Evolutionary conservation across 2,888 invertebrate genomes (phyloP).

Genomic region (Clanis bilineata): DNA sequence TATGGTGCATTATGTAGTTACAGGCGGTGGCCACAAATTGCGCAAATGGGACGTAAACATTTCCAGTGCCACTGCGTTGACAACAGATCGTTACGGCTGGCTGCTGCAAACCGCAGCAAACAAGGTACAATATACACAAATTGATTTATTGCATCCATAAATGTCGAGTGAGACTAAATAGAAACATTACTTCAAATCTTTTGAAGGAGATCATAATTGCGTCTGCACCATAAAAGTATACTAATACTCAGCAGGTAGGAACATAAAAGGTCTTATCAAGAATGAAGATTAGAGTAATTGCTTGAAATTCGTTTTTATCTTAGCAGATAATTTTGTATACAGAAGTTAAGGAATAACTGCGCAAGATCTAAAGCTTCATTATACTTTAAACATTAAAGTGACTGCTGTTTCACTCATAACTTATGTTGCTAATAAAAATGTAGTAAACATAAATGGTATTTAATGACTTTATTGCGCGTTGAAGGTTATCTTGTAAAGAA

Average conservation of each 20-base stretch:
- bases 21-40: constrained; percentile 47
- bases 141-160: constrained; percentile 48
- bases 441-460: neutral
- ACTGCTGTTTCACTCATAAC: neutral
- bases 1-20: constrained; percentile 51
- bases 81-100: constrained; percentile 36
- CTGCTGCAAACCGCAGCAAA: constrained; percentile 29
- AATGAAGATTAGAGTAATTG: constrained; percentile 10
- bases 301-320: neutral
- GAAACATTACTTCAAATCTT: constrained; percentile 29
- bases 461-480: neutral
- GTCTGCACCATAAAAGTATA: neutral
- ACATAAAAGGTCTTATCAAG: neutral
- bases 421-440: neutral
- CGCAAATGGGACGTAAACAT: constrained; percentile 56
- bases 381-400: neutral
- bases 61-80: constrained; percentile 41
- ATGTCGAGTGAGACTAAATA: constrained; percentile 27
- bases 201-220: constrained; percentile 8
- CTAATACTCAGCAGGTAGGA: neutral
- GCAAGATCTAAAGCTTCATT: constrained; percentile 11
- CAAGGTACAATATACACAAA: constrained; percentile 29
- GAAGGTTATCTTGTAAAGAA: constrained; percentile 23
- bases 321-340: neutral
- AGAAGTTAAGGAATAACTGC: neutral